phyloP scores from a whole-genome alignment of 2,888 invertebrate species.

The Andrena fulva region DNA sequence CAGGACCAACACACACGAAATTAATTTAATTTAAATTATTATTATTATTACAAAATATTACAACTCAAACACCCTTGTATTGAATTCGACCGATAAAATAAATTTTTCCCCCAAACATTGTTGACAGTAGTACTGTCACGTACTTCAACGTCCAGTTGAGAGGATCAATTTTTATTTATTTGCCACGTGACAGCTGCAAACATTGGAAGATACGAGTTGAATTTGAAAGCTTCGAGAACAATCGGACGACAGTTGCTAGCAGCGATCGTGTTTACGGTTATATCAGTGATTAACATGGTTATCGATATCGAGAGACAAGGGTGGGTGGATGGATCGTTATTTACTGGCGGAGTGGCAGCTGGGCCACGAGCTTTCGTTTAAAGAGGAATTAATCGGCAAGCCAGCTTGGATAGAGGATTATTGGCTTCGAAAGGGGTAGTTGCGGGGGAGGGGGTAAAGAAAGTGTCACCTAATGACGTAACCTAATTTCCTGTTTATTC shows the following conservation, averaged over 20 bases:
- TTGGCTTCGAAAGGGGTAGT: conserved; percentile 21
- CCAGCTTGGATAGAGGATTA: conserved; percentile 29
- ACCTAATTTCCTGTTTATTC: conserved; percentile 66
- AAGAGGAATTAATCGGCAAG: conserved; percentile 43
- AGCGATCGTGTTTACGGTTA: conserved; percentile 6
- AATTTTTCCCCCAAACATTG: too few species aligned
- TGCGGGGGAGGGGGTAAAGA: conserved; percentile 14
- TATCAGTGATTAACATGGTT: conserved; percentile 5
- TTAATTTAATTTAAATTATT: not conserved
- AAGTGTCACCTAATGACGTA: conserved; percentile 57
- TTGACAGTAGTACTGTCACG: too few species aligned
- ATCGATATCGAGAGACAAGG: not conserved
- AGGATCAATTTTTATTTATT: too few species aligned
- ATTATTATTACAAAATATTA: too few species aligned
- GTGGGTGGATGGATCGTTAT: conserved; percentile 11
- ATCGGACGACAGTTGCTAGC: not conserved
- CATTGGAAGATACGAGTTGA: not conserved
- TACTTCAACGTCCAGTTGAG: too few species aligned
- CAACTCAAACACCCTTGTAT: too few species aligned
- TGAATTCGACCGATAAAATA: too few species aligned
- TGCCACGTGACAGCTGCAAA: not conserved
- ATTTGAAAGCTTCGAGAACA: not conserved
- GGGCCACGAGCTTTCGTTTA: conserved; percentile 13
- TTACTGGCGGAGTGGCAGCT: not conserved
- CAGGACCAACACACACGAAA: not conserved